phyloP scores from a whole-genome alignment of 2,797 vertebrate species.

The Kryptolebias ocellatus region DNA sequence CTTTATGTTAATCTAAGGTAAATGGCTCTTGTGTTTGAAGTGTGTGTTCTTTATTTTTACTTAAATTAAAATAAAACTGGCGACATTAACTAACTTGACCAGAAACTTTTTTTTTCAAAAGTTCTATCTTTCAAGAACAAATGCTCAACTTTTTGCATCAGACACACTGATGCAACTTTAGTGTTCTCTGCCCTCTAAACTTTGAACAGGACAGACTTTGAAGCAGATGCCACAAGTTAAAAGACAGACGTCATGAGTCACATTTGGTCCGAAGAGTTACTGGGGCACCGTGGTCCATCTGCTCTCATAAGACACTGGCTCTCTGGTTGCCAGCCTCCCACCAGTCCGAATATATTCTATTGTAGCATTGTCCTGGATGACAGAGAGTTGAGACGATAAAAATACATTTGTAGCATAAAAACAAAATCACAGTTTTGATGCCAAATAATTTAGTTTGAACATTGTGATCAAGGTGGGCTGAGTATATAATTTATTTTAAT shows the following conservation, averaged over 20 bases:
- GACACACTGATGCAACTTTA: conserved; percentile 37
- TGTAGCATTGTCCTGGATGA: conserved; percentile 40
- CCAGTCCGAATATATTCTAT: conserved; percentile 40
- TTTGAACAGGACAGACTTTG: conserved; percentile 52
- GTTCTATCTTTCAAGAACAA: conserved; percentile 50
- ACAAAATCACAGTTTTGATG: background rate
- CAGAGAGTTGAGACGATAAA: conserved; percentile 35
- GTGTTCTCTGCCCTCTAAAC: conserved; percentile 38
- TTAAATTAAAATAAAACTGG: conserved; percentile 5
- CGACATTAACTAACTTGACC: conserved; percentile 21
- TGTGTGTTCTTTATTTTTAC: no score
- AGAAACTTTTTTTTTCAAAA: conserved; percentile 41
- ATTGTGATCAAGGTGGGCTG: background rate
- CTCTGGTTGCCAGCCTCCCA: conserved; percentile 59
- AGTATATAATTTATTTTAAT: background rate
- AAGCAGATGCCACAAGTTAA: conserved; percentile 70
- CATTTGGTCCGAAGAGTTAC: conserved; percentile 59
- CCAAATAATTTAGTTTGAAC: conserved; percentile 7
- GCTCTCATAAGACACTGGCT: conserved; percentile 60
- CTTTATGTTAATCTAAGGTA: no score
- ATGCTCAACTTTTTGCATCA: conserved; percentile 50
- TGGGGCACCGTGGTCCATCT: conserved; percentile 66
- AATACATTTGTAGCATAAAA: conserved; percentile 20
- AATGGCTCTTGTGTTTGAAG: no score
- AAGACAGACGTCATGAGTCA: conserved; percentile 66